Conservation (phyloP, 2,797 vertebrate species). For the Chaetophractus vellerosus region DNA sequence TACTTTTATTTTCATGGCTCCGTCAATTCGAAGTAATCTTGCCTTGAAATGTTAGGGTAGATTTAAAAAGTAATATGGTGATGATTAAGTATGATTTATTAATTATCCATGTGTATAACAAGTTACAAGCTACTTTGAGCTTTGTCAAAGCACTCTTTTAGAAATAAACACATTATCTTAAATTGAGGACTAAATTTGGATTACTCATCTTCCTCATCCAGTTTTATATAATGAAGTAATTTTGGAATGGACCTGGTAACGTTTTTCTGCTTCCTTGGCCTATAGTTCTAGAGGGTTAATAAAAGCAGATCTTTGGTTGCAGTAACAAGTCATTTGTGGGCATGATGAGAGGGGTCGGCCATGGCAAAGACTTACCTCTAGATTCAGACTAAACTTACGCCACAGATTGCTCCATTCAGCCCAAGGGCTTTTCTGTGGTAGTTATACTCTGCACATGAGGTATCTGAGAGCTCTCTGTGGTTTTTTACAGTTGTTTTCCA, state of each 20-base stretch:
- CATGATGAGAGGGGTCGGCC: background rate
- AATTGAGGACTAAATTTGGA: background rate
- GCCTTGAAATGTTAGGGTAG: background rate
- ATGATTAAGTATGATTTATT: slow-evolving; percentile 15
- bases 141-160: slow-evolving; percentile 20
- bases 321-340: background rate
- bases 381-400: background rate
- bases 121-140: background rate
- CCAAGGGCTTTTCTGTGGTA: background rate
- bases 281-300: background rate
- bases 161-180: background rate
- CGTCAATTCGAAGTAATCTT: slow-evolving; percentile 23
- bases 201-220: background rate
- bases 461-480: background rate
- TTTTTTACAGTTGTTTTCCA: slow-evolving; percentile 42
- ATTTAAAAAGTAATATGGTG: background rate
- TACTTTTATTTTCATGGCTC: slow-evolving; percentile 12
- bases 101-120: background rate
- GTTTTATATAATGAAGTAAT: background rate
- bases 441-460: background rate
- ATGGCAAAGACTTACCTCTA: background rate
- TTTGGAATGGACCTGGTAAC: background rate
- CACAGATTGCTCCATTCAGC: background rate
- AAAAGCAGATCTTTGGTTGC: background rate
- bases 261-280: background rate